Conservation (phyloP, 1,140 invertebrate genomes). For the Aphelenchoides avenae region DNA sequence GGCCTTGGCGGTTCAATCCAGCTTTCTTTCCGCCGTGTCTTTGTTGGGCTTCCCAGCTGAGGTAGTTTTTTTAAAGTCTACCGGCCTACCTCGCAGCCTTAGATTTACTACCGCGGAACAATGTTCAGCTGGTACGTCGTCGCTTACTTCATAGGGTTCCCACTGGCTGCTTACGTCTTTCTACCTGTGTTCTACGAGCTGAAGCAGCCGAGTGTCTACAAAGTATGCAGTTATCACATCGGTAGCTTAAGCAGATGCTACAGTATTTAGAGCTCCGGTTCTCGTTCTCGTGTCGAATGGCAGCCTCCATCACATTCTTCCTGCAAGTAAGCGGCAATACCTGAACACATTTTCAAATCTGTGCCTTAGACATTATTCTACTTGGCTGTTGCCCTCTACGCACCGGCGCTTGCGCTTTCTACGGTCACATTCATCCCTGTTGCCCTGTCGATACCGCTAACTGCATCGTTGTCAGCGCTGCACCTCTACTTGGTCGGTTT, state of each 20-base stretch:
- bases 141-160: slow-evolving; percentile 41
- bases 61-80: too few species aligned
- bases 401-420: slow-evolving; percentile 42
- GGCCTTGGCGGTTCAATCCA: too few species aligned
- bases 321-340: slow-evolving; percentile 38
- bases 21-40: too few species aligned
- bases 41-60: too few species aligned
- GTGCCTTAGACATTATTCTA: slow-evolving; percentile 40
- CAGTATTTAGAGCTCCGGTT: slow-evolving; percentile 45
- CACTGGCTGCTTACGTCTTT: slow-evolving; percentile 42
- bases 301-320: slow-evolving; percentile 34
- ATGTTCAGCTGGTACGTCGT: slow-evolving; percentile 32
- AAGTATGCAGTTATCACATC: slow-evolving; percentile 16
- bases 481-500: slow-evolving; percentile 48
- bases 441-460: slow-evolving; percentile 33
- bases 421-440: slow-evolving; percentile 26
- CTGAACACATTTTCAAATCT: slow-evolving; percentile 2
- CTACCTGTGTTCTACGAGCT: slow-evolving; percentile 40
- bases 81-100: too few species aligned
- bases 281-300: slow-evolving; percentile 27
- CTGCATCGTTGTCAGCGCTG: slow-evolving; percentile 37
- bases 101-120: slow-evolving; percentile 44
- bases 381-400: slow-evolving; percentile 45
- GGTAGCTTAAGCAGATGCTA: slow-evolving; percentile 4
- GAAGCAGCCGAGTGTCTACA: slow-evolving; percentile 35